phyloP scores from a whole-genome alignment of 2,797 vertebrate genomes.

The Caiman crocodilus region DNA sequence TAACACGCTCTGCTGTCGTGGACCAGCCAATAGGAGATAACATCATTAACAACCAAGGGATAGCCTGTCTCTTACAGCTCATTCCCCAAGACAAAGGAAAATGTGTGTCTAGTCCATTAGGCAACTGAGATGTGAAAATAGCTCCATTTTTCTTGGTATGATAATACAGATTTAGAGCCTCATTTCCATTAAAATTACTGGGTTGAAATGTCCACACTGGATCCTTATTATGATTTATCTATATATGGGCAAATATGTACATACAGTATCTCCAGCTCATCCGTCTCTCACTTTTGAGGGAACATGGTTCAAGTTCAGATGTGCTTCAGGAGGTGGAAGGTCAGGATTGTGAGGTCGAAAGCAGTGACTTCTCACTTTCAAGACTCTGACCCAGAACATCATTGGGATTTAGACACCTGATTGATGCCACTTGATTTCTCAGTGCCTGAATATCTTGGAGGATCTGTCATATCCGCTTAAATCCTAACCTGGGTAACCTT shows the following conservation, averaged over 20 bases:
- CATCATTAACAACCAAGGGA: constrained; percentile 52
- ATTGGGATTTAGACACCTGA: not conserved
- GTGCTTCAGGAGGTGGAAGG: constrained; percentile 1
- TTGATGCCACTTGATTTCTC: not conserved
- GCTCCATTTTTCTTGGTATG: constrained; percentile 73
- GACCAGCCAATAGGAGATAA: constrained; percentile 50
- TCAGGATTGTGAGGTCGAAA: not conserved
- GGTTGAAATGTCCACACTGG: constrained; percentile 67
- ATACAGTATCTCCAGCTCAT: constrained; percentile 49
- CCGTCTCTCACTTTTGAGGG: constrained; percentile 24
- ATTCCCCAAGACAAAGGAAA: constrained; percentile 74
- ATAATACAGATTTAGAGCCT: constrained; percentile 75
- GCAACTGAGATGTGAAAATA: constrained; percentile 77
- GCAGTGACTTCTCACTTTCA: not conserved
- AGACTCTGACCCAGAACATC: constrained; percentile 18
- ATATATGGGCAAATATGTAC: constrained; percentile 59
- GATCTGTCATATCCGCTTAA: not conserved
- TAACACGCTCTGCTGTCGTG: constrained; percentile 18
- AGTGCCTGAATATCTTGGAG: not conserved
- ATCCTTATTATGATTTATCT: constrained; percentile 76
- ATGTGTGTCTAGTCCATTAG: constrained; percentile 74
- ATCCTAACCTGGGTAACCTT: not conserved
- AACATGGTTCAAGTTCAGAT: constrained; percentile 37
- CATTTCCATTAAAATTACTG: constrained; percentile 80
- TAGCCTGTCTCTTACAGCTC: constrained; percentile 68